These are phyloP conservation scores for Toxonevra muliebris DNA, from an alignment of 2,888 invertebrate genomes.

Conservation along the genomic window DNA sequence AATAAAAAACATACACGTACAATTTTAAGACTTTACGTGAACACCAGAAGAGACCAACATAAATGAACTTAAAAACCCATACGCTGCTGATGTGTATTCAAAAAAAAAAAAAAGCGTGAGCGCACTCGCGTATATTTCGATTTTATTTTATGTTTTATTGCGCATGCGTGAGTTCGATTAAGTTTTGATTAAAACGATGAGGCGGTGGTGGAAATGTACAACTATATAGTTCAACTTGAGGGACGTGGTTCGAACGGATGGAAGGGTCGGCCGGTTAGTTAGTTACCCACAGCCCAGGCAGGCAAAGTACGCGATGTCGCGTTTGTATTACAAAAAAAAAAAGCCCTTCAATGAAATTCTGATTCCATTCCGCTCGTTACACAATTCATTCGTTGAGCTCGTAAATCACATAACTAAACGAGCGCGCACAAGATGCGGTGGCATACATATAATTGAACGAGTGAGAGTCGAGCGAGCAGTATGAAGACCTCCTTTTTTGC, in stretches of 20 bases:
- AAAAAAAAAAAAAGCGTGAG: not conserved
- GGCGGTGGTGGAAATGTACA: conserved; percentile 29
- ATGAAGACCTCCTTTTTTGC: not conserved
- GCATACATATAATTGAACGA: not conserved
- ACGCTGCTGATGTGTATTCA: conserved; percentile 28
- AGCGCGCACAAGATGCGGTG: conserved; percentile 33
- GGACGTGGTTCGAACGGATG: conserved; percentile 4
- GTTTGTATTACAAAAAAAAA: no score
- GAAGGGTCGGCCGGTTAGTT: not conserved
- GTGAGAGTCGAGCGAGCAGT: not conserved
- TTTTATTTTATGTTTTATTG: conserved; percentile 51
- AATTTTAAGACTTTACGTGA: no score
- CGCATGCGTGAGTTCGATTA: conserved; percentile 62
- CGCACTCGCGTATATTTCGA: conserved; percentile 1
- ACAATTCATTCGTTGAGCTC: conserved; percentile 58
- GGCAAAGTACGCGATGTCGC: not conserved
- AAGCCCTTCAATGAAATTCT: conserved; percentile 28
- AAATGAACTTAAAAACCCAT: conserved; percentile 1
- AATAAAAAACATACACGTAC: not conserved
- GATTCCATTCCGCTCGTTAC: conserved; percentile 48
- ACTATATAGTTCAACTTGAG: conserved; percentile 7
- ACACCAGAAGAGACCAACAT: not conserved
- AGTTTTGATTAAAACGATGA: conserved; percentile 58
- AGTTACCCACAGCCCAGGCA: not conserved
- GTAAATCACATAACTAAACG: conserved; percentile 57